Percentiles rank a stretch among this genome's conserved stretches.
phyloP scores from a whole-genome alignment of 2,888 invertebrate genomes.

The Caenorhabditis parvicauda region DNA sequence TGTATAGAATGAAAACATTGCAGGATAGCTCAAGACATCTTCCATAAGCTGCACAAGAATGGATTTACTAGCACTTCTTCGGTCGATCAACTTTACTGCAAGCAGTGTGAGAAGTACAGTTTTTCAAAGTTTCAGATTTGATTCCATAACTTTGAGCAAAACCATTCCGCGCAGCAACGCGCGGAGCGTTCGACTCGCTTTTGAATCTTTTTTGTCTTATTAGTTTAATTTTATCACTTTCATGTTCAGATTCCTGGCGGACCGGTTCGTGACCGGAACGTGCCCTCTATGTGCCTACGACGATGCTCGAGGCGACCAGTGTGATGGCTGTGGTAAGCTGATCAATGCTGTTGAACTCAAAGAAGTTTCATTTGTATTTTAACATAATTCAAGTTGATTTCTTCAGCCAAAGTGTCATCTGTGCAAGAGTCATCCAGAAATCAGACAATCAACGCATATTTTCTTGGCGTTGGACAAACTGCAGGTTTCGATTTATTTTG shows the following conservation, averaged over 20 bases:
- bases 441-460: conserved; percentile 76
- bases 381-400: background rate
- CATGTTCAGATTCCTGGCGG: conserved; percentile 66
- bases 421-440: conserved; percentile 65
- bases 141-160: background rate
- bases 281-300: conserved; percentile 88
- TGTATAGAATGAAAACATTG: too few species aligned
- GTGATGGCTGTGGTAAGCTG: conserved; percentile 92
- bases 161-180: too few species aligned
- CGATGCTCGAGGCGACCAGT: conserved; percentile 95
- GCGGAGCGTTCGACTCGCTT: too few species aligned
- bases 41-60: conserved; percentile 77
- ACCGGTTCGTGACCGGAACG: conserved; percentile 88
- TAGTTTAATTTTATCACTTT: background rate
- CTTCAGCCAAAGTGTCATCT: conserved; percentile 50
- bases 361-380: conserved; percentile 3
- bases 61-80: conserved; percentile 80
- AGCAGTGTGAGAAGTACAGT: conserved; percentile 76
- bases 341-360: conserved; percentile 74
- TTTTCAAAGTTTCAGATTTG: background rate
- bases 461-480: conserved; percentile 90
- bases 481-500: conserved; percentile 20
- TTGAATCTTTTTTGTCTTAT: background rate
- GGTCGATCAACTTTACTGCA: conserved; percentile 87
- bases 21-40: conserved; percentile 87